Base-by-base conservation (phyloP, 2,113 vertebrate species). In the Siniperca chuatsi region DNA sequence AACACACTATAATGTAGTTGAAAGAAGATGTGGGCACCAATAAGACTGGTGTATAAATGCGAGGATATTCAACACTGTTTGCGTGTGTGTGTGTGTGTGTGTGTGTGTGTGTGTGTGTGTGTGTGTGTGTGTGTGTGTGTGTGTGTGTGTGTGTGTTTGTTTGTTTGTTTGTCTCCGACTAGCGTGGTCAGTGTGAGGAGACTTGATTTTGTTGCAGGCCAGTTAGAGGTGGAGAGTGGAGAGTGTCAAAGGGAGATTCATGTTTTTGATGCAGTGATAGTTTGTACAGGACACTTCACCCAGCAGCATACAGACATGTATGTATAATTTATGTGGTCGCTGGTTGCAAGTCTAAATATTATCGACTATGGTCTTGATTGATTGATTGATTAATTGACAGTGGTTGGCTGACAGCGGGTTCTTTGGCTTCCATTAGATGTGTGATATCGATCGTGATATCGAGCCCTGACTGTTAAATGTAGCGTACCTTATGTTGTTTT, bases 221-320 rank as follows among this genome's bases (percentile, higher is more conserved):
- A 95, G 87, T 98, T 97, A 98, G 93, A 97, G 6, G 94, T 99
- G 52, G 88, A 96, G 81, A 91, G 90, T 37, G 88, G 37, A 3
- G n/a, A 87, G 0, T 93, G 95, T 4, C 66, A 79, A 52, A 82
- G 1, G 77, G 75, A 96, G 62, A 92, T 6, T 0, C 82, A 78
- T 1, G 0, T 96, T 78, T 99, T 98, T 1, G 97, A 99, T 40
- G 97, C 96, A 0, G 95, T 98, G 65, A 92, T 99, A 82, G 92
- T 98, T 73, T 97, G 97, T 90, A 94, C 93, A 0, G 97, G 97
- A 78, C 94, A 92, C 50, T 97, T 89, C 89, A 93, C 94, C 80
- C 70, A 92, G 3, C 95, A 29, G 29, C 29, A 29, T 29, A 29
- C 29, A 44, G 42, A 44, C 42, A 44, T 44, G 42, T 44, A 9